These are phyloP conservation scores for Scaptomyza tumidula DNA, from an alignment of 2,888 invertebrate species.

Conservation along the genomic window DNA sequence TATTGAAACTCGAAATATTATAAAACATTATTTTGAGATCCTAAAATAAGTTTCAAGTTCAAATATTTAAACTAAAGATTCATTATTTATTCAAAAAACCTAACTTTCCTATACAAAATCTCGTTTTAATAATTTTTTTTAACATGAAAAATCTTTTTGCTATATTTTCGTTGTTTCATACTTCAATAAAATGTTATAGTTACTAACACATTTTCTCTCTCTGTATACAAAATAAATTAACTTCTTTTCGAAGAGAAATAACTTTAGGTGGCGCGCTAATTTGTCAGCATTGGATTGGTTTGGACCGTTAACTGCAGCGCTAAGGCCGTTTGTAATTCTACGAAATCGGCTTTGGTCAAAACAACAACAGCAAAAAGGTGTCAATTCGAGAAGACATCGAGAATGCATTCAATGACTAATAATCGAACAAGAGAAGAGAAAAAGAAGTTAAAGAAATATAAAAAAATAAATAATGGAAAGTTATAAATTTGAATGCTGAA, in stretches of 20 bases:
- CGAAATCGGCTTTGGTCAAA: slow-evolving; percentile 70
- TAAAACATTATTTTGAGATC: too few species aligned
- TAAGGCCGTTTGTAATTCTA: slow-evolving; percentile 65
- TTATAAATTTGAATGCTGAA: slow-evolving; percentile 65
- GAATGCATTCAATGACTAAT: slow-evolving; percentile 78
- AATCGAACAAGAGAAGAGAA: slow-evolving; percentile 32
- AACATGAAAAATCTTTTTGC: too few species aligned
- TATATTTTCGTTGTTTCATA: too few species aligned
- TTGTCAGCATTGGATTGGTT: slow-evolving; percentile 60
- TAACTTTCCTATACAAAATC: too few species aligned
- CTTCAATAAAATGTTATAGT: too few species aligned
- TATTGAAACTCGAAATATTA: too few species aligned
- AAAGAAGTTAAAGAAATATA: slow-evolving; percentile 4
- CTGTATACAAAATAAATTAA: slow-evolving; percentile 10
- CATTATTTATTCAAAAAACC: too few species aligned
- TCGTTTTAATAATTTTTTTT: too few species aligned
- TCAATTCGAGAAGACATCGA: slow-evolving; percentile 72
- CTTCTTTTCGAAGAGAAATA: background rate
- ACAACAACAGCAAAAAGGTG: slow-evolving; percentile 57
- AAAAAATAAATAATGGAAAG: slow-evolving; percentile 27
- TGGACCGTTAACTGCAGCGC: slow-evolving; percentile 9
- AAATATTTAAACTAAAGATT: too few species aligned
- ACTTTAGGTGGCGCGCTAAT: slow-evolving; percentile 59
- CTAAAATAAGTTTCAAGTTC: too few species aligned
- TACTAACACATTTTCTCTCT: background rate